phyloP scores from a whole-genome alignment of 2,888 invertebrate genomes.

The Drosophila longiperda region DNA sequence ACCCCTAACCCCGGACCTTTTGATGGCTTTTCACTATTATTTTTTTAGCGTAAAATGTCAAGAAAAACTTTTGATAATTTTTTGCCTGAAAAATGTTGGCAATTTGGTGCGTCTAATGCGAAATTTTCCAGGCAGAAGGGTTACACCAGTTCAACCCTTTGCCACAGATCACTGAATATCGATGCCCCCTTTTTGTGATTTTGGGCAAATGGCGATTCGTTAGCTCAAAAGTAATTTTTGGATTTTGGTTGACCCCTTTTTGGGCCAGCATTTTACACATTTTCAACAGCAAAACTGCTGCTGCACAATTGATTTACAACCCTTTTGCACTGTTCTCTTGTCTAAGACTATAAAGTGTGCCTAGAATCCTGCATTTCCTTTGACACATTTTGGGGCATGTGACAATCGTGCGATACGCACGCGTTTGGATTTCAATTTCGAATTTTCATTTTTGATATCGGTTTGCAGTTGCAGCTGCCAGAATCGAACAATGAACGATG shows the following conservation, averaged over 20 bases:
- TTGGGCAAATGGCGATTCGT: not conserved
- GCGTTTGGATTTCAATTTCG: conserved; percentile 75
- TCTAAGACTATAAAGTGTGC: conserved; percentile 15
- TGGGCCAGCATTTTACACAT: conserved; percentile 67
- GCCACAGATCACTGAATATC: conserved; percentile 41
- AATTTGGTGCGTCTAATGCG: conserved; percentile 72
- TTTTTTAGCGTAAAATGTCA: conserved; percentile 39
- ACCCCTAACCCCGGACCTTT: conserved; percentile 51
- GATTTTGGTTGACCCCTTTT: conserved; percentile 19
- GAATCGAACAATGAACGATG: conserved; percentile 28
- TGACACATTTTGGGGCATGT: conserved; percentile 65
- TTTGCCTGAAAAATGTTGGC: conserved; percentile 27
- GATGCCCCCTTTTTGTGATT: conserved; percentile 37
- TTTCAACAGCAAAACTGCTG: conserved; percentile 50
- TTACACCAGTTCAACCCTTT: conserved; percentile 34
- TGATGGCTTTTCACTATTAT: conserved; percentile 4
- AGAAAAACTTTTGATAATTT: conserved; percentile 28
- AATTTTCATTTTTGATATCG: conserved; percentile 27
- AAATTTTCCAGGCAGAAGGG: conserved; percentile 65
- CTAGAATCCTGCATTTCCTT: not conserved
- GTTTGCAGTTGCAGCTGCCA: conserved; percentile 43
- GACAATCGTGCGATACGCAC: conserved; percentile 70
- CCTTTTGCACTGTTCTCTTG: conserved; percentile 38
- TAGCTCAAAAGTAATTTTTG: conserved; percentile 20
- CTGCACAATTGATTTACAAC: conserved; percentile 48